These are phyloP conservation scores for Pammene fasciana DNA, from an alignment of 2,888 invertebrate species.

Conservation along the genomic window DNA sequence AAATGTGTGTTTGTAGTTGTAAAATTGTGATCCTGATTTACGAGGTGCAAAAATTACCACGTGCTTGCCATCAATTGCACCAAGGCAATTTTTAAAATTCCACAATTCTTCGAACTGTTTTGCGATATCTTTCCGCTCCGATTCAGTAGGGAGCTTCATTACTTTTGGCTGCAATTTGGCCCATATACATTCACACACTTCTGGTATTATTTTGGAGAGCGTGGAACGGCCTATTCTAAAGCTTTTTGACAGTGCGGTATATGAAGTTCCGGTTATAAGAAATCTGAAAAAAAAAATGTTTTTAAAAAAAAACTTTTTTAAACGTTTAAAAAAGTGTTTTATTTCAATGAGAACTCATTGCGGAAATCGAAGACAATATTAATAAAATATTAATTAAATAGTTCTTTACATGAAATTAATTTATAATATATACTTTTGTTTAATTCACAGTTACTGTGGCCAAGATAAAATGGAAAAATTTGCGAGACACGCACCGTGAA, in stretches of 20 bases:
- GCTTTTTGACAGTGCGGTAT: conserved; percentile 26
- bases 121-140: conserved; percentile 20
- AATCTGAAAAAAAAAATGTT: conserved; percentile 37
- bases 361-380: too few relatives aligned
- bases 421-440: conserved; percentile 38
- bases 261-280: conserved; percentile 40
- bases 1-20: conserved; percentile 37
- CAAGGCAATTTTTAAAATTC: conserved; percentile 35
- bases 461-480: conserved; percentile 43
- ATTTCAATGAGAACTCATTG: too few relatives aligned
- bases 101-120: conserved; percentile 24
- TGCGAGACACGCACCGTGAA: conserved; percentile 44
- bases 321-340: too few relatives aligned
- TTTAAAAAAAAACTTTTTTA: too few relatives aligned
- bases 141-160: conserved; percentile 21
- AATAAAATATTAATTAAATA: conserved; percentile 22
- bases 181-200: conserved; percentile 33
- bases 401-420: conserved; percentile 38
- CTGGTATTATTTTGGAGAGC: conserved; percentile 30
- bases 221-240: conserved; percentile 33
- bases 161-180: conserved; percentile 30
- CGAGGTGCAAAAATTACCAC: conserved; percentile 28
- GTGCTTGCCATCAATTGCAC: conserved; percentile 33
- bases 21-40: conserved; percentile 30
- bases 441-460: conserved; percentile 43